Base-by-base conservation (phyloP, 2,113 vertebrate species). In the Podarcis cretensis region DNA sequence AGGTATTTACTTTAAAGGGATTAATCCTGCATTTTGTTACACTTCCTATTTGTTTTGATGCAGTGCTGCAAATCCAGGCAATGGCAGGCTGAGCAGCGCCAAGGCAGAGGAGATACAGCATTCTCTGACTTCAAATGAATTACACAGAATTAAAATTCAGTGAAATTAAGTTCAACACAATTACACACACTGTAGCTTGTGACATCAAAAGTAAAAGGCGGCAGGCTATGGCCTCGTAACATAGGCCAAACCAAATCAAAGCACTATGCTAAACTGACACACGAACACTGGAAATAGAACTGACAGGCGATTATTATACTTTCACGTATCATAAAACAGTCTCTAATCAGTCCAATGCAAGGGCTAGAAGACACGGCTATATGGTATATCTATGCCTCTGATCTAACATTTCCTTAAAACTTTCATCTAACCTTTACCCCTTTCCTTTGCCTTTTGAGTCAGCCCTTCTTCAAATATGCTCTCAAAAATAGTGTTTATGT, bases 41-140 rank as follows among this genome's bases (percentile, higher is more conserved):
- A 30, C 40, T 27, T 89, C 76, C 83, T 86, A 88, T 89, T 91
- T 0, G 76, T 89, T 90, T 89, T 69, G 30, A 86, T 82, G 89
- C 81, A 37, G 4, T 75, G n/a, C 76, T 92, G 73, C 5, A 82
- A 75, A 86, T 89, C 10, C 83, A 82, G 83, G n/a, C 87, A 89
- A 85, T 3, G 13, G 69, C 43, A 87, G 77, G 54, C 85, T 18
- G 89, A 89, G 2, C 80, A 25, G n/a, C 87, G 80, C 76, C n/a
- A 2, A 77, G 63, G n/a, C 84, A 54, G 37, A 35, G 73, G 63
- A 75, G 35, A 77, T 27, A 37, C 69, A 82, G 35, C 40, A 68
- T 59, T 4, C 21, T 20, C 3, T 73, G 43, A 82, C 6, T 37
- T n/a, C 83, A 91, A 91, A 80, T 66, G 20, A 92, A 92, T 6